These are phyloP conservation scores for Callorhinus ursinus DNA, from an alignment of 2,113 vertebrate genomes.

Conservation along the genomic window DNA sequence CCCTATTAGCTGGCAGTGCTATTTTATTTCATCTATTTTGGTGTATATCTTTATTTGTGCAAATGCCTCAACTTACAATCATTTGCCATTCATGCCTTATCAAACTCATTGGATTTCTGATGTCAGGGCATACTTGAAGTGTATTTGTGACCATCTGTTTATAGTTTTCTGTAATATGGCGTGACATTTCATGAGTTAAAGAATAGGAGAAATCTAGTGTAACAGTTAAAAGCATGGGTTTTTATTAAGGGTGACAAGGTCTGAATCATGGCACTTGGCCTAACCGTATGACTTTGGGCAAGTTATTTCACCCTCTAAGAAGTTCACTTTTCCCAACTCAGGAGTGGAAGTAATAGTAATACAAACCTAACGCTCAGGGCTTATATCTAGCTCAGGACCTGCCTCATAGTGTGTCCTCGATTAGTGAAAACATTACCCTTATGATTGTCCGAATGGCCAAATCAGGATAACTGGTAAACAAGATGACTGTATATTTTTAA, in stretches of 20 bases:
- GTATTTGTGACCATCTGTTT: background rate
- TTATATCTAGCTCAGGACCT: background rate
- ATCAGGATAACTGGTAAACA: background rate
- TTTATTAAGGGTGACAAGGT: background rate
- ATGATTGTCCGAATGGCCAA: background rate
- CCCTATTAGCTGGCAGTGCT: background rate
- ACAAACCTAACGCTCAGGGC: background rate
- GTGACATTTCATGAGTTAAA: background rate
- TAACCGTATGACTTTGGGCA: background rate
- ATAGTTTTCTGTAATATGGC: background rate
- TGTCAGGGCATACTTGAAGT: background rate
- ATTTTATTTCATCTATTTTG: conserved; percentile 2
- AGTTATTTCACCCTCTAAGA: background rate
- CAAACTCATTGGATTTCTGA: background rate
- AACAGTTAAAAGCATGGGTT: background rate
- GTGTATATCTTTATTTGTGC: conserved; percentile 5
- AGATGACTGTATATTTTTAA: background rate
- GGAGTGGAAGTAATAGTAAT: background rate
- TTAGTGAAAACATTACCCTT: background rate
- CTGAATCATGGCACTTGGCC: background rate
- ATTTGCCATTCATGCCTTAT: background rate
- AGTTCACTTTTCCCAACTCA: background rate
- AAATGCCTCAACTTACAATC: background rate
- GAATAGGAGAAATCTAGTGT: background rate
- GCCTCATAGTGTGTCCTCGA: background rate